A percentile compares a stretch with the other conserved stretches of the same genome.
Evolutionary conservation across 2,113 vertebrate genomes (phyloP).

Genomic region (Embiotoca jacksoni): DNA sequence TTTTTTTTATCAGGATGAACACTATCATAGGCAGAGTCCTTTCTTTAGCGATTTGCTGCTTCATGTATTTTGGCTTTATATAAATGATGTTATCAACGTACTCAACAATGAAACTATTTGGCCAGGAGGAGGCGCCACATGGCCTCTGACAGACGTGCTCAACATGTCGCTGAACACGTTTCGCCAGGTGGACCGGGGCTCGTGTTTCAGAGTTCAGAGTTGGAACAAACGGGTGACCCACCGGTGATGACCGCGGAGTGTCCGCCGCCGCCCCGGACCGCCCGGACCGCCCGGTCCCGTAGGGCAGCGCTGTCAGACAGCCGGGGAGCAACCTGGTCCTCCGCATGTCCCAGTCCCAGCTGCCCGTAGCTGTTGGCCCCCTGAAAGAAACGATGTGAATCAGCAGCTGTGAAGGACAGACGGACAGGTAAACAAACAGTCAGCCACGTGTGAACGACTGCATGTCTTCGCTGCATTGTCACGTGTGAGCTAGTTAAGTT

Average conservation of each 20-base stretch:
- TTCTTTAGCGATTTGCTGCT: background rate
- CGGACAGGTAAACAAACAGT: too few relatives aligned
- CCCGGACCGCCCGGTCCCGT: conserved; percentile 52
- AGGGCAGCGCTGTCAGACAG: conserved; percentile 58
- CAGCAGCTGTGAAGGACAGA: background rate
- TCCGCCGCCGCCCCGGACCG: conserved; percentile 90
- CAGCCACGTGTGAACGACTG: background rate
- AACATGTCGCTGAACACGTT: background rate
- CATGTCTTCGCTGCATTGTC: background rate
- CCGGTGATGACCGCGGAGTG: conserved; percentile 89
- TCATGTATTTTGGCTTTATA: background rate
- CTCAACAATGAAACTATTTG: background rate
- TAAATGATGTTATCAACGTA: background rate
- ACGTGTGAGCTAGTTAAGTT: background rate
- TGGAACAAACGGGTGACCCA: conserved; percentile 55
- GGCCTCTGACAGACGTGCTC: background rate
- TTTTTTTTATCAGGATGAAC: too few relatives aligned
- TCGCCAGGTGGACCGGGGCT: too few relatives aligned
- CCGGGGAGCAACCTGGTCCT: conserved; percentile 85
- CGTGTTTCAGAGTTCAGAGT: background rate
- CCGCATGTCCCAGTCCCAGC: conserved; percentile 89
- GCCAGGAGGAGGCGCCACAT: conserved; percentile 18
- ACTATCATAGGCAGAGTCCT: too few relatives aligned
- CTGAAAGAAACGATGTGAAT: conserved; percentile 70
- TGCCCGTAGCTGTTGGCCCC: conserved; percentile 96